phyloP scores from a whole-genome alignment of 2,113 vertebrate genomes.

The Ia io region DNA sequence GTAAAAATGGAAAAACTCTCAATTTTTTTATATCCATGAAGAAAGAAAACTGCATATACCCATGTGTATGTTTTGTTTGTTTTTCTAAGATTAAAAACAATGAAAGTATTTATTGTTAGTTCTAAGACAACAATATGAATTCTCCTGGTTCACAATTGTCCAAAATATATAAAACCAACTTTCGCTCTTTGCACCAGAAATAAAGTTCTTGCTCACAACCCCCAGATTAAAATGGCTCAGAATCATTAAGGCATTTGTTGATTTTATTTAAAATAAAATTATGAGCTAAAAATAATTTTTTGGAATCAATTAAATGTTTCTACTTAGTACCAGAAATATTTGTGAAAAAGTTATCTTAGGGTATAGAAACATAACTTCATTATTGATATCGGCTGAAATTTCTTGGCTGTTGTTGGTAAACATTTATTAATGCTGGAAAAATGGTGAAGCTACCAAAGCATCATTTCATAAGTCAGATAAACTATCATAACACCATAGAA shows the following conservation, averaged over 20 bases:
- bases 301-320: not conserved
- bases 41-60: not conserved
- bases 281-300: not conserved
- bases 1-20: not conserved
- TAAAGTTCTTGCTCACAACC: not conserved
- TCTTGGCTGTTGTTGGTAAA: not conserved
- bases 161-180: not conserved
- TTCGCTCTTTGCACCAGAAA: not conserved
- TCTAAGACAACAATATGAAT: not conserved
- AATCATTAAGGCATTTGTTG: not conserved
- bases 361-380: not conserved
- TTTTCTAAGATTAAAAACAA: constrained; percentile 6
- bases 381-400: not conserved
- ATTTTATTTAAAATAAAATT: constrained; percentile 17
- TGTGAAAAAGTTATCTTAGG: not conserved
- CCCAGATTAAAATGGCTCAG: not conserved
- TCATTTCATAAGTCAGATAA: not conserved
- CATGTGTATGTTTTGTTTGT: not conserved
- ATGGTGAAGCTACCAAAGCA: not conserved
- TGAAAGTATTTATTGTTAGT: not conserved
- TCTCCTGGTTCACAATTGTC: not conserved
- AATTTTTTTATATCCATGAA: not conserved
- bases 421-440: not conserved
- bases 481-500: not conserved
- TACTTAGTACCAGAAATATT: not conserved